Evolutionary conservation across 2,888 invertebrate species (phyloP).

Genomic region (Caenorhabditis becei): DNA sequence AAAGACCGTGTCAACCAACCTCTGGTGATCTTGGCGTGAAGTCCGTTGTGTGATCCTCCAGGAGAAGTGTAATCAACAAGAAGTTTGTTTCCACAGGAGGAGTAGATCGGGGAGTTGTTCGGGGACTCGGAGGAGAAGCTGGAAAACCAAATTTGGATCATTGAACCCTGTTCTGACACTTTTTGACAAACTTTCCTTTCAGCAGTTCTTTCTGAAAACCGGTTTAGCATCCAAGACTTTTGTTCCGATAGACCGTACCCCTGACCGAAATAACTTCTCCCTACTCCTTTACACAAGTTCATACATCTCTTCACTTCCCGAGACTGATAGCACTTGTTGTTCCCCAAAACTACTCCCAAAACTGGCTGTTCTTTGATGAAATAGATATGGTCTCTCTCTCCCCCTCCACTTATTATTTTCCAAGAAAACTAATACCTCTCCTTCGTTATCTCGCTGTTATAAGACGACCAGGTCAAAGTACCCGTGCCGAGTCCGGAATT

Average conservation of each 20-base stretch:
- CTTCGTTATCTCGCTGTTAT: slow-evolving; percentile 19
- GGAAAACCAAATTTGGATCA: no score
- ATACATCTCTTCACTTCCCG: slow-evolving; percentile 7
- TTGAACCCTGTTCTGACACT: no score
- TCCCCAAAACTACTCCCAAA: background rate
- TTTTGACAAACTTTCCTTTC: background rate
- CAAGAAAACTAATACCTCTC: slow-evolving; percentile 20
- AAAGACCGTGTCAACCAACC: slow-evolving; percentile 17
- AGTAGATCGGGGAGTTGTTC: slow-evolving; percentile 4
- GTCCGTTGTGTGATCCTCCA: slow-evolving; percentile 32
- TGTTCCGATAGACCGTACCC: slow-evolving; percentile 10
- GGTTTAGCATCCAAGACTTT: no score
- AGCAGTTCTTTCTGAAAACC: no score
- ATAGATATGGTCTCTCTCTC: no score
- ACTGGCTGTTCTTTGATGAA: slow-evolving; percentile 20
- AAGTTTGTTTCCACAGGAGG: slow-evolving; percentile 47
- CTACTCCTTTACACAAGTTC: no score
- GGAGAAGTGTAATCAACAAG: slow-evolving; percentile 44
- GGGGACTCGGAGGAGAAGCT: slow-evolving; percentile 20
- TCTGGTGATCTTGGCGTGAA: slow-evolving; percentile 46
- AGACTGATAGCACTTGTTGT: slow-evolving; percentile 6
- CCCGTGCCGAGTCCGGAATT: slow-evolving; percentile 20
- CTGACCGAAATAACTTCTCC: background rate
- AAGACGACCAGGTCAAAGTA: slow-evolving; percentile 44
- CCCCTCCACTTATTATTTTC: slow-evolving; percentile 4